Evolutionary conservation across 2,888 invertebrate species (phyloP).

Genomic region (Drosophila ezoana): DNA sequence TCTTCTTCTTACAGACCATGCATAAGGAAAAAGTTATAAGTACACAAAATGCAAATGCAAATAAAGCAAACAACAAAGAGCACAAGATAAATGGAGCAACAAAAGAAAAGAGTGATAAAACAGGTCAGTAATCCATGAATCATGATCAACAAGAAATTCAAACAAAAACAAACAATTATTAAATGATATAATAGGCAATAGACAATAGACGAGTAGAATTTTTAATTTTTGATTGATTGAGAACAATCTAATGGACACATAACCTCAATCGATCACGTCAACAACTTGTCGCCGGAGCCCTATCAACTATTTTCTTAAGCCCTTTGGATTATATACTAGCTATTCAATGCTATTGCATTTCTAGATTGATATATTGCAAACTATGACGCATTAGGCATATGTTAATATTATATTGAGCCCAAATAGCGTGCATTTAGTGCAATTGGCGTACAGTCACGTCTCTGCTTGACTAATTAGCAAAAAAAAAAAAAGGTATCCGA

Average conservation of each 20-base stretch:
- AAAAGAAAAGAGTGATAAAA: constrained; percentile 80
- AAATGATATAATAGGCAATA: constrained; percentile 15
- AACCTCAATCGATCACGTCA: constrained; percentile 54
- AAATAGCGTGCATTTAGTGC: background rate
- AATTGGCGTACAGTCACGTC: constrained; percentile 33
- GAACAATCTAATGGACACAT: constrained; percentile 26
- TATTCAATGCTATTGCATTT: background rate
- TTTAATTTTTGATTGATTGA: constrained; percentile 43
- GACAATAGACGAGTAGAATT: constrained; percentile 11
- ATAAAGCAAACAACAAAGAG: constrained; percentile 70
- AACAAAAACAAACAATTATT: constrained; percentile 13
- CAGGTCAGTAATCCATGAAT: constrained; percentile 68
- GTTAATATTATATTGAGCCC: background rate
- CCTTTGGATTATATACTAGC: constrained; percentile 14
- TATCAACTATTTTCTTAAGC: constrained; percentile 4
- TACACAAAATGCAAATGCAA: constrained; percentile 68
- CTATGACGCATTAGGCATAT: background rate
- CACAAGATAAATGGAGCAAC: constrained; percentile 78
- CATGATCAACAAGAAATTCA: constrained; percentile 10
- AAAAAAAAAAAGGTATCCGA: constrained; percentile 2
- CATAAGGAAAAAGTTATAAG: constrained; percentile 70
- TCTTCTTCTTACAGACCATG: constrained; percentile 72
- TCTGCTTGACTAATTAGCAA: constrained; percentile 12
- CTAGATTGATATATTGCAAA: constrained; percentile 1
- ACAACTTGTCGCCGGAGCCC: constrained; percentile 23